Percentiles rank a stretch among this genome's conserved stretches.
Evolutionary conservation across 2,888 invertebrate species (phyloP).

Genomic region (Augiades crinisus): DNA sequence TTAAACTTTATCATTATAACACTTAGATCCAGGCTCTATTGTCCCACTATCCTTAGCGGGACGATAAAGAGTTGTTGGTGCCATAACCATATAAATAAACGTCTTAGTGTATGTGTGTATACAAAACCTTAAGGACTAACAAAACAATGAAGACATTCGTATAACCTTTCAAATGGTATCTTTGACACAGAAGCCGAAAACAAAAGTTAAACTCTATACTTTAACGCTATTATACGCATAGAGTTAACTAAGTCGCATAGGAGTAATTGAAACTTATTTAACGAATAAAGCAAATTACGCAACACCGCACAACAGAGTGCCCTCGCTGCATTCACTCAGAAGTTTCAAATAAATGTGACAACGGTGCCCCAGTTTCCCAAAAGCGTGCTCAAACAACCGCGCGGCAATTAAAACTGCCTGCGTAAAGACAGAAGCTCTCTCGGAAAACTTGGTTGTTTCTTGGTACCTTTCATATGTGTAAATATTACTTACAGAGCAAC

Average conservation of each 20-base stretch:
- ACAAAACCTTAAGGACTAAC: too few relatives aligned
- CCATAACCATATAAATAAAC: too few relatives aligned
- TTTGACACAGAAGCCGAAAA: too few relatives aligned
- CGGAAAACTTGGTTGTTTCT: neutral
- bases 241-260: neutral
- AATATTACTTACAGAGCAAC: too few relatives aligned
- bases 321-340: neutral
- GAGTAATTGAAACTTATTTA: neutral
- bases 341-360: constrained; percentile 3
- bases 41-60: too few relatives aligned
- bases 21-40: too few relatives aligned
- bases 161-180: too few relatives aligned
- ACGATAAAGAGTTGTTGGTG: too few relatives aligned
- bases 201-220: neutral
- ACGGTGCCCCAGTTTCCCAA: neutral
- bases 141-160: too few relatives aligned
- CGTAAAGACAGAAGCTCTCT: neutral
- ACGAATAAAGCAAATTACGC: neutral
- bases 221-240: neutral
- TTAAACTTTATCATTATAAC: too few relatives aligned
- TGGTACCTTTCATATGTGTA: neutral
- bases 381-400: constrained; percentile 5
- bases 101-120: too few relatives aligned
- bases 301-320: constrained; percentile 1
- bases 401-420: constrained; percentile 8